Evolutionary conservation across 2,888 invertebrate species (phyloP).

Genomic region (Allolobophora icterica): DNA sequence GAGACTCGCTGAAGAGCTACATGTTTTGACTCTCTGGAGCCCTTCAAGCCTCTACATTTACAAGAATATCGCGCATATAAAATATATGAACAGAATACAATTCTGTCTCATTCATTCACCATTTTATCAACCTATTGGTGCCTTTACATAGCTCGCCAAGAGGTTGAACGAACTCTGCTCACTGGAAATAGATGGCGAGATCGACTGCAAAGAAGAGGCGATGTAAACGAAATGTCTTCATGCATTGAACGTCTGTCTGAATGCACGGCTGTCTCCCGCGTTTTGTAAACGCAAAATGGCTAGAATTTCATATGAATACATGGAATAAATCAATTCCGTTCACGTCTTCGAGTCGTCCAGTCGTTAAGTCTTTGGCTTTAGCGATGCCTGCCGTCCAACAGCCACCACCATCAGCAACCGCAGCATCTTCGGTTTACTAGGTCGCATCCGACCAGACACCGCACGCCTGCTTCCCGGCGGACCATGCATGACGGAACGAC

Average conservation of each 20-base stretch:
- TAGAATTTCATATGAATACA: not conserved
- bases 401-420: not conserved
- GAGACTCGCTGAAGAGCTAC: too few relatives aligned
- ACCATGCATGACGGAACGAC: conserved; percentile 11
- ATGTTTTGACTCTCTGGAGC: too few relatives aligned
- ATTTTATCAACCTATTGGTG: not conserved
- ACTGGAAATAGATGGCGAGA: not conserved
- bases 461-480: not conserved
- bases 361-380: not conserved
- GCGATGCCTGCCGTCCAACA: not conserved
- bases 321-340: not conserved
- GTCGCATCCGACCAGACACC: not conserved
- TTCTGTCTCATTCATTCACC: not conserved
- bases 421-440: not conserved
- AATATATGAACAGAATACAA: not conserved
- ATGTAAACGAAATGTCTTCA: not conserved
- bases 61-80: not conserved
- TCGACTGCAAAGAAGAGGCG: not conserved
- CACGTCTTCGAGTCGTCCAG: not conserved
- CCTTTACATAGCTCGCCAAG: not conserved
- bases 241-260: not conserved
- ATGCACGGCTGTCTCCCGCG: not conserved
- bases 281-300: not conserved
- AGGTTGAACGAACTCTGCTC: too few relatives aligned
- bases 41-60: not conserved